phyloP scores from a whole-genome alignment of 2,888 invertebrate species.

The Enoplolaimus lenunculus region DNA sequence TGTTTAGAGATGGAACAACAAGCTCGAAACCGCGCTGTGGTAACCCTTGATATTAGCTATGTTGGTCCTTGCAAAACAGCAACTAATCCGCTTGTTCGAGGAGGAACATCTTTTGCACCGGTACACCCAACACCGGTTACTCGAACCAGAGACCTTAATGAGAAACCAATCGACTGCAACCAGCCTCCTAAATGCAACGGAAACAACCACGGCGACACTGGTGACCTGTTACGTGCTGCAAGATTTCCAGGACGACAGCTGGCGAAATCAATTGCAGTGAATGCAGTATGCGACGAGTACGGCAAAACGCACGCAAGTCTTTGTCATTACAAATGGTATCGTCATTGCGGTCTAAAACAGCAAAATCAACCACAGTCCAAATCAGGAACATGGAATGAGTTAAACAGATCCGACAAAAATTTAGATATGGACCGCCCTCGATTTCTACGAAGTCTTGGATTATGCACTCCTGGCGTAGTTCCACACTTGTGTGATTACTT shows the following conservation, averaged over 20 bases:
- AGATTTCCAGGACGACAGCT: too few relatives aligned
- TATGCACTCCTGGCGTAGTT: background rate
- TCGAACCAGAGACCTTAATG: too few relatives aligned
- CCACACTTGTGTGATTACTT: background rate
- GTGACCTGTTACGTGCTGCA: background rate
- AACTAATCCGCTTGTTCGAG: too few relatives aligned
- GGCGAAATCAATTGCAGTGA: too few relatives aligned
- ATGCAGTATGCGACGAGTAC: background rate
- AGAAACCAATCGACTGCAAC: background rate
- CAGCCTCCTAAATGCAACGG: background rate
- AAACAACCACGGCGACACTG: background rate
- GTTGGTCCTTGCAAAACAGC: background rate
- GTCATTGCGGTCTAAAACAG: background rate
- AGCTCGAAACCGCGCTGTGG: background rate
- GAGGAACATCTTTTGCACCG: too few relatives aligned
- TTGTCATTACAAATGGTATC: background rate
- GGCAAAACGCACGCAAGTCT: background rate
- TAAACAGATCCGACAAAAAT: too few relatives aligned
- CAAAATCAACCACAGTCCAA: background rate
- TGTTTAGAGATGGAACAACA: constrained; percentile 3
- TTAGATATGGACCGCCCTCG: background rate
- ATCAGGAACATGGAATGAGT: background rate
- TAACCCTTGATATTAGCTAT: background rate
- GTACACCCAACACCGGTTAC: too few relatives aligned
- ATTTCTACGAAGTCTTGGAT: background rate